Percentiles rank a stretch among this genome's conserved stretches.
Conservation (phyloP, 2,113 vertebrate genomes). For the Naja naja region DNA sequence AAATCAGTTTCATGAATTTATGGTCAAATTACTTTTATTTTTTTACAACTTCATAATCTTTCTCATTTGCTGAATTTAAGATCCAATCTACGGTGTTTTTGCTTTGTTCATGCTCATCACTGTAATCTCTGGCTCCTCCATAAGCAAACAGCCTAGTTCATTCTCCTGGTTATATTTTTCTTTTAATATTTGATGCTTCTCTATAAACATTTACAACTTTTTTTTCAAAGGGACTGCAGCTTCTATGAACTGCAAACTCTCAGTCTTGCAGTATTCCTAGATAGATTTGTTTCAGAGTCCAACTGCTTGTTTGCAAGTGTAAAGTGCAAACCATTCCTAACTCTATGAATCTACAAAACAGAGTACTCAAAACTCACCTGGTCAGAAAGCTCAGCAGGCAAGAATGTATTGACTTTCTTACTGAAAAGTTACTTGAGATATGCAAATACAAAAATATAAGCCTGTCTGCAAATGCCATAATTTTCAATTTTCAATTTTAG, state of each 20-base stretch:
- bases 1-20: neutral
- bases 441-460: neutral
- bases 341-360: neutral
- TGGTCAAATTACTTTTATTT: neutral
- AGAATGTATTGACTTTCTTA: neutral
- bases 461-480: neutral
- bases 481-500: neutral
- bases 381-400: neutral
- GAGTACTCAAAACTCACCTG: neutral
- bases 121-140: neutral
- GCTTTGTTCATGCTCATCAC: neutral
- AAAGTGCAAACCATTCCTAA: neutral
- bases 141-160: neutral
- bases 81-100: neutral
- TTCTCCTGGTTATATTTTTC: neutral
- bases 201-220: neutral
- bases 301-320: neutral
- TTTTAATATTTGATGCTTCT: neutral
- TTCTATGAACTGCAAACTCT: neutral
- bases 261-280: neutral
- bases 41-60: neutral
- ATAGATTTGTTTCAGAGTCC: neutral
- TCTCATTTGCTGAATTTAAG: neutral
- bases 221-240: neutral
- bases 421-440: neutral